These are phyloP conservation scores for Pteropus alecto DNA, from an alignment of 2,113 vertebrate species.

Conservation along the genomic window DNA sequence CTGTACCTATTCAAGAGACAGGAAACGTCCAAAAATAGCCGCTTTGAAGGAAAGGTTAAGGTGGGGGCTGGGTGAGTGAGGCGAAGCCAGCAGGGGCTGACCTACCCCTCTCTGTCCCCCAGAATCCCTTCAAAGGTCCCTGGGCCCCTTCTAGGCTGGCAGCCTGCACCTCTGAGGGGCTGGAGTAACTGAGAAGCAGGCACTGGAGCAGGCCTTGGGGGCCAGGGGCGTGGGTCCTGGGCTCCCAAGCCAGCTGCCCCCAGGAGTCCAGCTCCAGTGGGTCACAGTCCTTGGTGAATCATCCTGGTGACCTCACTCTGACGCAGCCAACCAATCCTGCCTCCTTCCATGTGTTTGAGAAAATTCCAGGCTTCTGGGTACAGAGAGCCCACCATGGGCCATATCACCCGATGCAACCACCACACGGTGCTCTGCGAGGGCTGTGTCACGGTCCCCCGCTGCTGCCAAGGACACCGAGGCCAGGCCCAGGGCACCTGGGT, in stretches of 20 bases:
- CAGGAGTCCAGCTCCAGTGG: background rate
- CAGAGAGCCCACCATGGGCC: background rate
- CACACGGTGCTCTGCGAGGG: background rate
- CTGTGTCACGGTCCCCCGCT: background rate
- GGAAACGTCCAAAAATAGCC: slow-evolving; percentile 21
- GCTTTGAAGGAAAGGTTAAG: background rate
- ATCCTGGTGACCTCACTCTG: slow-evolving; percentile 18
- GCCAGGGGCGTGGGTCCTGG: background rate
- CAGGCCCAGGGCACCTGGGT: background rate
- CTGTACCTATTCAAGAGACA: slow-evolving; percentile 24
- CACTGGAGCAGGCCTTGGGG: background rate
- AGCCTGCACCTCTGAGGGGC: background rate
- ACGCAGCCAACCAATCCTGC: background rate
- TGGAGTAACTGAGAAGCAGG: background rate
- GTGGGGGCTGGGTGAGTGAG: background rate
- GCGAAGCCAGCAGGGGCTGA: background rate
- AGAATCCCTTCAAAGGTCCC: slow-evolving; percentile 17
- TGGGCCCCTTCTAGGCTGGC: background rate
- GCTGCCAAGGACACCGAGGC: background rate
- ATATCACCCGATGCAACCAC: accelerated
- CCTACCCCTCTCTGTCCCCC: background rate
- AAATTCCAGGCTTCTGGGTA: background rate
- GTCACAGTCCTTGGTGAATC: background rate
- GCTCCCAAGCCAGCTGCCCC: background rate
- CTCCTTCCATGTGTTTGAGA: slow-evolving; percentile 17